Base-by-base conservation (phyloP, 2,888 invertebrate genomes). In the Calephelis perditalis region DNA sequence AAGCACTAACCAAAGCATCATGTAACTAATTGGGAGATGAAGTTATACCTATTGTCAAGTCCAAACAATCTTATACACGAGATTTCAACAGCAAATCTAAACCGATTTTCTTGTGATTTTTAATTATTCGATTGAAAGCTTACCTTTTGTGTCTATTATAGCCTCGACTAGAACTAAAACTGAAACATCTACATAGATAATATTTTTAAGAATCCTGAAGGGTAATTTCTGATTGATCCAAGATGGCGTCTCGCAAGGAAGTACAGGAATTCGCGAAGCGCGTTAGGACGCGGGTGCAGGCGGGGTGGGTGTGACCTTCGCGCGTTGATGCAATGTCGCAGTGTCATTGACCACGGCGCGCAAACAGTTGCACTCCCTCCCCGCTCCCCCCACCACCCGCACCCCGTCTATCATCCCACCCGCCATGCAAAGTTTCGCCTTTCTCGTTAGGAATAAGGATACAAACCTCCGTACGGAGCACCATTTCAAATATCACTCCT, bases 241-340 rank as follows among this genome's bases (percentile, higher is more conserved):
- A 84, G 69, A 84, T 84, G 84, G 84, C 83, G 82, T 73, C 79
- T 72, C 72, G 79, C 78, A 79, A 82, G 78, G 78, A 79, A 81
- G 76, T 79, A 78, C 71, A 76, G 79, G 81, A 81, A 81, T 81
- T 79, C 69, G 78, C 78, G 72, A 69, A 68, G 65, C 71, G 75
- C 70, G 72, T 70, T 71, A 71, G 68, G 59, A 62, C 66, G 71
- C 68, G 67, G 59, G 75, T 71, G 76, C 71, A 70, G 65, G 70
- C 65, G 76, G 72, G 75, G 72, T 72, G 67, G 68, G 76, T 71
- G 81, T 85, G 86, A 86, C 86, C 86, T 86, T 86, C 86, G 86
- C 85, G 85, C 85, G 82, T 84, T 83, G 86, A 84, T 86, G 86
- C 89, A 90, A 90, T 90, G 89, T 89, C 89, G 88, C 82, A 80